Conservation (phyloP, 2,888 invertebrate species). For the Drosophila eohydei region DNA sequence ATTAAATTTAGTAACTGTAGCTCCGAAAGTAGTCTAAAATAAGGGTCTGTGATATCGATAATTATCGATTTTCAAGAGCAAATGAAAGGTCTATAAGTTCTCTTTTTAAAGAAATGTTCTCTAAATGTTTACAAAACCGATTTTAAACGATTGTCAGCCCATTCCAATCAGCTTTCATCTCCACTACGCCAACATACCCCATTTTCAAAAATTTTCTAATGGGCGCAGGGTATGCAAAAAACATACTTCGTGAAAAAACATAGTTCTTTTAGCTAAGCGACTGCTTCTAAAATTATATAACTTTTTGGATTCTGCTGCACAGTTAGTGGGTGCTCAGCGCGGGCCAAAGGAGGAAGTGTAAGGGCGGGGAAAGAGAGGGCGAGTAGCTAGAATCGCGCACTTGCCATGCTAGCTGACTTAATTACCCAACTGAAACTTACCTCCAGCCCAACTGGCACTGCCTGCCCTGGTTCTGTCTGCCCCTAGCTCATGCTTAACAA, state of each 20-base stretch:
- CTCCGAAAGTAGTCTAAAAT: not conserved
- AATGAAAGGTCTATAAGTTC: too few relatives aligned
- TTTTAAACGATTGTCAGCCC: not conserved
- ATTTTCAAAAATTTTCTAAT: not conserved
- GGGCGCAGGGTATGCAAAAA: constrained; percentile 5
- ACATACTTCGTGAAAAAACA: not conserved
- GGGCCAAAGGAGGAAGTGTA: not conserved
- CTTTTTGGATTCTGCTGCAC: constrained; percentile 25
- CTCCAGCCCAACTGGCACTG: not conserved
- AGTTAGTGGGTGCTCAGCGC: constrained; percentile 11
- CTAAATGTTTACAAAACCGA: not conserved
- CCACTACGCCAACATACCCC: not conserved
- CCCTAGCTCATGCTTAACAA: constrained; percentile 32
- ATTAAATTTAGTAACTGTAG: not conserved
- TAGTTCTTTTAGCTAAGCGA: constrained; percentile 5
- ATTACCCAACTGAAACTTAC: constrained; percentile 59
- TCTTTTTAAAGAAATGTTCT: not conserved
- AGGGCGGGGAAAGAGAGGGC: not conserved
- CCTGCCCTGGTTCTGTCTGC: not conserved
- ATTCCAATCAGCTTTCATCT: too few relatives aligned
- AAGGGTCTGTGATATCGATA: not conserved
- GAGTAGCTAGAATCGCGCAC: constrained; percentile 44
- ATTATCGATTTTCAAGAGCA: too few relatives aligned
- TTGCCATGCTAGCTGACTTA: constrained; percentile 73
- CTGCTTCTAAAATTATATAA: constrained; percentile 56